These are phyloP conservation scores for Pseudorasbora parva DNA, from an alignment of 2,113 vertebrate species.

Conservation along the genomic window DNA sequence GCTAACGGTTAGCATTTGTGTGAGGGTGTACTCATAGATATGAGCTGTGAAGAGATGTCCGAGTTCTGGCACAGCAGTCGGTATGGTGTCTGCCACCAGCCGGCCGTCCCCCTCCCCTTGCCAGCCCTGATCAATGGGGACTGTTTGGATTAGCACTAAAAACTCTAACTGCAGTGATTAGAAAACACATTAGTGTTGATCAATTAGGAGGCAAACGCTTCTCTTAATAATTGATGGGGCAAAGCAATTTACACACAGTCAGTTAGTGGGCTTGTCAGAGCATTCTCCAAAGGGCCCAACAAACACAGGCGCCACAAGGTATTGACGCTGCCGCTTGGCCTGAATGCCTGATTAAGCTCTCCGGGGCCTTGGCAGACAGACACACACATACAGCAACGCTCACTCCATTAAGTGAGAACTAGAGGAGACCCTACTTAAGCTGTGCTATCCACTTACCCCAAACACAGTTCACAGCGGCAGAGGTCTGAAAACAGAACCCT, in stretches of 20 bases:
- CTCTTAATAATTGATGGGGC: slow-evolving; percentile 97
- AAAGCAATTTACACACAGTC: slow-evolving; percentile 88
- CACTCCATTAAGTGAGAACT: slow-evolving; percentile 91
- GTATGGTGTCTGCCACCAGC: slow-evolving; percentile 74
- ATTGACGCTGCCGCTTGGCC: slow-evolving; percentile 88
- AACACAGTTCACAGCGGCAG: slow-evolving; percentile 56
- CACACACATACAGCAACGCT: slow-evolving; percentile 61
- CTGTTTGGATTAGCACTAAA: slow-evolving; percentile 98
- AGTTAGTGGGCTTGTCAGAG: slow-evolving; percentile 88
- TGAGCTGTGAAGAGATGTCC: slow-evolving; percentile 60
- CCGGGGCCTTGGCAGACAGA: slow-evolving; percentile 80
- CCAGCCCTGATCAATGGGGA: slow-evolving; percentile 87
- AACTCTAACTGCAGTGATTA: slow-evolving; percentile 99
- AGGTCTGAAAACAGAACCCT: slow-evolving; percentile 49
- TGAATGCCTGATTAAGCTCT: slow-evolving; percentile 97
- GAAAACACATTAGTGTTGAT: slow-evolving; percentile 99
- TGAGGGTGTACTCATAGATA: slow-evolving; percentile 47
- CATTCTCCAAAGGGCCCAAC: slow-evolving; percentile 87
- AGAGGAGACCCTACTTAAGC: slow-evolving; percentile 82
- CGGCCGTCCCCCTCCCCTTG: slow-evolving; percentile 55
- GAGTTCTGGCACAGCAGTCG: slow-evolving; percentile 54
- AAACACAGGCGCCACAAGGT: slow-evolving; percentile 90
- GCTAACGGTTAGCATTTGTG: slow-evolving; percentile 17
- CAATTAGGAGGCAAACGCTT: slow-evolving; percentile 97
- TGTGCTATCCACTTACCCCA: slow-evolving; percentile 79